Percentiles rank a stretch among this genome's conserved stretches.
phyloP scores from a whole-genome alignment of 2,888 invertebrate genomes.

The Eristalinus sepulchralis region DNA sequence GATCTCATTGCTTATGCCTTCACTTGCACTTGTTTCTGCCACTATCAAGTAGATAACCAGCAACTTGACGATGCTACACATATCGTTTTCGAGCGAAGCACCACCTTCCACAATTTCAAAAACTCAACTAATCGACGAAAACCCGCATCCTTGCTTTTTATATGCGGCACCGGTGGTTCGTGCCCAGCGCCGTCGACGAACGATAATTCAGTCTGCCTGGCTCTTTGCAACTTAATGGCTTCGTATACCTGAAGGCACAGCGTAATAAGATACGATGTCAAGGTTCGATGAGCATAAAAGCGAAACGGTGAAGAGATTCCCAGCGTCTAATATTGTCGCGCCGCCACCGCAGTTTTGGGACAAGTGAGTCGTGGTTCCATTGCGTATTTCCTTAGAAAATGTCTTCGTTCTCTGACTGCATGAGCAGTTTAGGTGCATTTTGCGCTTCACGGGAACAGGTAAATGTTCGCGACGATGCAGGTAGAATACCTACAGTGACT shows the following conservation, averaged over 20 bases:
- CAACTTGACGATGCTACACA: conserved; percentile 37
- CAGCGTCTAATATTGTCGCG: conserved; percentile 38
- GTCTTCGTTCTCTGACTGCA: conserved; percentile 32
- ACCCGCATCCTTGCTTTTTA: conserved; percentile 54
- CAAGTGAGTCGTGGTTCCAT: conserved; percentile 55
- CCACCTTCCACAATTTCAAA: conserved; percentile 31
- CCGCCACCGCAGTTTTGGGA: conserved; percentile 20
- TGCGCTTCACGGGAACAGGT: conserved; percentile 30
- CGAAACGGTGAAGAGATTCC: conserved; percentile 31
- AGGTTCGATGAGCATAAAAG: conserved; percentile 61
- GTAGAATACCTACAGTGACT: neutral
- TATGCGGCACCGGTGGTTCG: conserved; percentile 21
- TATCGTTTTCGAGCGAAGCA: conserved; percentile 4
- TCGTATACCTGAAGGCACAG: conserved; percentile 64
- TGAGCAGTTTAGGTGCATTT: conserved; percentile 51
- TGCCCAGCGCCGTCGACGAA: conserved; percentile 7
- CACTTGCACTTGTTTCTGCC: conserved; percentile 53
- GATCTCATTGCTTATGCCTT: conserved; percentile 60
- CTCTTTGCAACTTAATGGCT: conserved; percentile 54
- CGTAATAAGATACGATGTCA: conserved; percentile 38
- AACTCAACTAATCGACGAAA: conserved; percentile 46
- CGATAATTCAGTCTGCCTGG: conserved; percentile 44
- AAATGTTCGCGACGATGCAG: conserved; percentile 2
- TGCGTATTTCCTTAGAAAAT: conserved; percentile 7
- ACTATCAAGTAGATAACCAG: conserved; percentile 43